Percentiles rank a stretch among this genome's conserved stretches.
Evolutionary conservation across 2,888 invertebrate genomes (phyloP).

Genomic region (Cantharis flavilabris): DNA sequence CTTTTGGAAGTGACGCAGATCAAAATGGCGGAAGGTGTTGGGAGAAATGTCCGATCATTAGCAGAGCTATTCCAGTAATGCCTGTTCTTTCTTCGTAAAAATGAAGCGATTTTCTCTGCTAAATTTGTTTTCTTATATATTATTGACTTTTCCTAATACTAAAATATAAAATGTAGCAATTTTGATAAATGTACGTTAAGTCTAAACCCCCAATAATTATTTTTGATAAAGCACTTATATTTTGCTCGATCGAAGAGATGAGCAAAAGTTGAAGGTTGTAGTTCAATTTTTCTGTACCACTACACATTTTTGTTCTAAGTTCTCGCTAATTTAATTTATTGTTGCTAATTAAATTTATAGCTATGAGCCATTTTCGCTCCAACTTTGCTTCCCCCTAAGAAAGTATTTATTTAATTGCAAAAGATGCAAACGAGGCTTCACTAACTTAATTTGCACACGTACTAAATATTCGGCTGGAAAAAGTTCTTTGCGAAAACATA

Average conservation of each 20-base stretch:
- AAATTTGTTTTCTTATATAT: conserved; percentile 32
- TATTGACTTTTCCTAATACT: conserved; percentile 13
- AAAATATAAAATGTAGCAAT: background rate
- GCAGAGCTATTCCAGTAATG: conserved; percentile 36
- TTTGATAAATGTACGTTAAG: background rate
- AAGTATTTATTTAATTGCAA: background rate
- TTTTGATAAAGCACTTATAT: background rate
- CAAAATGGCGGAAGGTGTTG: conserved; percentile 34
- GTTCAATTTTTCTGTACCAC: background rate
- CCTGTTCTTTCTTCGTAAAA: conserved; percentile 33
- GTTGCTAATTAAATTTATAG: background rate
- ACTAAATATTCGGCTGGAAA: background rate
- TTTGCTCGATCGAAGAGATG: background rate
- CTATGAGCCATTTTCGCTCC: background rate
- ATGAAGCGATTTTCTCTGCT: conserved; percentile 33
- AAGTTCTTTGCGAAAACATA: background rate
- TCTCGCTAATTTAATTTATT: background rate
- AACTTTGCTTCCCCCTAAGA: background rate
- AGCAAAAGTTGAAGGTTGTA: background rate
- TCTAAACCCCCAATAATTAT: background rate
- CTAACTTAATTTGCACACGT: background rate
- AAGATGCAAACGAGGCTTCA: background rate
- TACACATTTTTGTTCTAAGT: background rate
- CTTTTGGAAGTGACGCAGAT: conserved; percentile 33
- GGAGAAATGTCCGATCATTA: conserved; percentile 40